Evolutionary conservation across 2,113 vertebrate genomes (phyloP).

Genomic region (Pipa parva): DNA sequence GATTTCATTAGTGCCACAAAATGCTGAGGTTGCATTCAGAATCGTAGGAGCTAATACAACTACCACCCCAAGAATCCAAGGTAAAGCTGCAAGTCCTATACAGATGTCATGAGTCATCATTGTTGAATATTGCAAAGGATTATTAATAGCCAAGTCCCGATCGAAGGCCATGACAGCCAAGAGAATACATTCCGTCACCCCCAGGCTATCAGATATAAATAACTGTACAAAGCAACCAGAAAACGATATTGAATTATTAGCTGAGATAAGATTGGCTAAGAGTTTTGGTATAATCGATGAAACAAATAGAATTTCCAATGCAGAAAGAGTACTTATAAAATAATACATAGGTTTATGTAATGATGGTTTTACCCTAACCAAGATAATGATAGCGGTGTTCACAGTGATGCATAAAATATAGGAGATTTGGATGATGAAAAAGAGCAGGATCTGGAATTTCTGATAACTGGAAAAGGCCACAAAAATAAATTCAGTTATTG

Average conservation of each 20-base stretch:
- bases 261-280: not conserved
- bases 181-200: not conserved
- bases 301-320: not conserved
- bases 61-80: conserved; percentile 31
- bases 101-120: conserved; percentile 46
- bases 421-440: not conserved
- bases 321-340: conserved; percentile 2
- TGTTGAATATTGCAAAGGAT: conserved; percentile 44
- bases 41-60: conserved; percentile 8
- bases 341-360: conserved; percentile 23
- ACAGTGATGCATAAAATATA: not conserved
- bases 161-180: conserved; percentile 48
- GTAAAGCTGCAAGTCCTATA: conserved; percentile 29
- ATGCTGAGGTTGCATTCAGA: conserved; percentile 45
- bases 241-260: not conserved
- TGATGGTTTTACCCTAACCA: not conserved
- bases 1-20: conserved; percentile 51
- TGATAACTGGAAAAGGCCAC: not conserved
- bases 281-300: conserved; percentile 13
- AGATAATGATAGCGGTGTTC: not conserved
- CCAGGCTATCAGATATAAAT: not conserved
- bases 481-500: not conserved
- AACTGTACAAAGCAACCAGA: conserved; percentile 15
- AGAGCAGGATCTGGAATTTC: not conserved
- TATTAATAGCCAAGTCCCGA: conserved; percentile 49